Evolutionary conservation across 1,140 invertebrate species (phyloP).

Genomic region (Achatina immaculata): DNA sequence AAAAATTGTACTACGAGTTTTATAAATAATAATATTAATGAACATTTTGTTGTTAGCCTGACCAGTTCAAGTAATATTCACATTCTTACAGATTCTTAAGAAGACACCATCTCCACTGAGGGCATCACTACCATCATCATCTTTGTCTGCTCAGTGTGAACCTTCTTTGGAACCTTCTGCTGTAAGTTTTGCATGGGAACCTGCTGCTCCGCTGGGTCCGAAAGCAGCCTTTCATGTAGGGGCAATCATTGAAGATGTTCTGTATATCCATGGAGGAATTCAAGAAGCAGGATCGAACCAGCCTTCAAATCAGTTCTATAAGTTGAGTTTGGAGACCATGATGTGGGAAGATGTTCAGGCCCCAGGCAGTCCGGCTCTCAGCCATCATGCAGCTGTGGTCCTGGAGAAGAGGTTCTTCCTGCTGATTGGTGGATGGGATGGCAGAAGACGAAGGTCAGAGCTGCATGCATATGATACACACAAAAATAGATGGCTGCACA

Average conservation of each 20-base stretch:
- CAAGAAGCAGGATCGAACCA: conserved; percentile 46
- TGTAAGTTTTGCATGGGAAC: conserved; percentile 52
- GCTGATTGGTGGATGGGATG: conserved; percentile 70
- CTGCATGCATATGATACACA: conserved; percentile 59
- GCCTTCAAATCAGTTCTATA: conserved; percentile 60
- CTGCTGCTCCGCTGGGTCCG: conserved; percentile 59
- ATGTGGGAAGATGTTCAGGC: conserved; percentile 48
- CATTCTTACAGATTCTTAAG: too few relatives aligned
- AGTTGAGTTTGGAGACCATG: conserved; percentile 46
- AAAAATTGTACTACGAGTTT: too few relatives aligned
- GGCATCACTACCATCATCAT: too few relatives aligned
- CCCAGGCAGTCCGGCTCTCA: conserved; percentile 59
- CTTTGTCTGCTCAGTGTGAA: too few relatives aligned
- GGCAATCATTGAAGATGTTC: conserved; percentile 46
- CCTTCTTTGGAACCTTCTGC: too few relatives aligned
- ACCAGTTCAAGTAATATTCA: too few relatives aligned
- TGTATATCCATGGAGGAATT: conserved; percentile 68
- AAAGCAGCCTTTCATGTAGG: conserved; percentile 61
- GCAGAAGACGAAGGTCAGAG: conserved; percentile 54
- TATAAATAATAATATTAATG: too few relatives aligned
- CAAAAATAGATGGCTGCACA: conserved; percentile 55
- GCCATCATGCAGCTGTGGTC: conserved; percentile 65
- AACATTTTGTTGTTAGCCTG: too few relatives aligned
- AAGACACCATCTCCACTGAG: too few relatives aligned
- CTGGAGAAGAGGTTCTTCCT: conserved; percentile 61